Evolutionary conservation across 2,888 invertebrate genomes (phyloP).

Genomic region (Volucella bombylans): DNA sequence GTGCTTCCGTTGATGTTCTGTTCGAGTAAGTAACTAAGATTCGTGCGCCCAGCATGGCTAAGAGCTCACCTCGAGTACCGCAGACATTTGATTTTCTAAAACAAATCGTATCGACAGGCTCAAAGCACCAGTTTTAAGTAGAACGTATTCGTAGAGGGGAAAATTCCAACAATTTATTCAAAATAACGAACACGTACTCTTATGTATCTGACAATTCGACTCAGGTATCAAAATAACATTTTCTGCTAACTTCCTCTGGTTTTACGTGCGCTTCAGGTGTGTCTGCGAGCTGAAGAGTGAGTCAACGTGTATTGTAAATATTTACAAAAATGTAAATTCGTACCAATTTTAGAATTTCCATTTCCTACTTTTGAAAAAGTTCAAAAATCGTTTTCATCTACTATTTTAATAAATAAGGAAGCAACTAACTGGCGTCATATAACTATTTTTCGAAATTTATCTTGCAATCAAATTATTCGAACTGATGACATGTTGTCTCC

Average conservation of each 20-base stretch:
- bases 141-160: not conserved
- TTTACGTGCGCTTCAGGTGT: not conserved
- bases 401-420: no score
- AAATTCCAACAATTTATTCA: not conserved
- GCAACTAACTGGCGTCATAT: no score
- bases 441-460: no score
- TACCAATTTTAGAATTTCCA: no score
- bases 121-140: conserved; percentile 1
- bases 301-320: conserved; percentile 6
- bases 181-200: not conserved
- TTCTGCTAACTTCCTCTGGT: conserved; percentile 2
- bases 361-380: no score
- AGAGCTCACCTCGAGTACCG: not conserved
- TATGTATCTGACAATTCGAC: conserved; percentile 21
- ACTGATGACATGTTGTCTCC: no score
- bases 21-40: not conserved
- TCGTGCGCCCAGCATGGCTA: not conserved
- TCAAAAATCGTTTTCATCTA: not conserved
- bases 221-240: conserved; percentile 8
- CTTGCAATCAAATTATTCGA: no score
- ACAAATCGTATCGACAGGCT: conserved; percentile 5
- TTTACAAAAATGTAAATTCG: not conserved
- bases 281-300: not conserved
- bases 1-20: not conserved
- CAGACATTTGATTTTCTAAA: not conserved